Conservation (phyloP, 2,888 invertebrate species). For the Chalcosyrphus nemorum region DNA sequence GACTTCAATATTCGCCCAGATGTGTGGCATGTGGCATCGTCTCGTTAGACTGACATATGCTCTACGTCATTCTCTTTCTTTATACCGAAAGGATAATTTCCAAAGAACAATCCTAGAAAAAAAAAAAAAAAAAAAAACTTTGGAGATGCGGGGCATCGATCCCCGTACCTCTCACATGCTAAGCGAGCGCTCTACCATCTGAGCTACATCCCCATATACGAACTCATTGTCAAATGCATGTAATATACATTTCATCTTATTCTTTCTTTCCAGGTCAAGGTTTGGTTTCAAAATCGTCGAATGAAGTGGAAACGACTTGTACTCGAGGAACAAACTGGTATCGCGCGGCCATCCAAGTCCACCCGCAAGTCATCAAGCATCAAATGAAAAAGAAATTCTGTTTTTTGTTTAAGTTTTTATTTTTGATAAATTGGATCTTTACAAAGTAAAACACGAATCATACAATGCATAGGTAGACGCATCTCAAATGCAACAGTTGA, state of each 20-base stretch:
- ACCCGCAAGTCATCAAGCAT: constrained; percentile 26
- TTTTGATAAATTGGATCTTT: neutral
- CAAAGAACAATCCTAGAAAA: too few species aligned
- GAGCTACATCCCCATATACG: constrained; percentile 81
- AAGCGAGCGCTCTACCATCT: constrained; percentile 84
- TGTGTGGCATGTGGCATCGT: too few species aligned
- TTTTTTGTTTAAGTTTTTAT: constrained; percentile 1
- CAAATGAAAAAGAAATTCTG: neutral
- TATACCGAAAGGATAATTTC: too few species aligned
- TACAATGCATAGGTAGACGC: neutral
- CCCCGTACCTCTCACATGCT: constrained; percentile 85
- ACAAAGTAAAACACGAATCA: constrained; percentile 1
- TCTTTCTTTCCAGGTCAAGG: constrained; percentile 85
- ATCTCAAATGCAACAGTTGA: neutral
- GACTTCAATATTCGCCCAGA: too few species aligned
- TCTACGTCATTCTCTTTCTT: too few species aligned
- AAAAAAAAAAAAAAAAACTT: constrained; percentile 30
- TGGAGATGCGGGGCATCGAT: constrained; percentile 81
- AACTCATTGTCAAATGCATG: neutral
- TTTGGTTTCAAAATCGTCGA: constrained; percentile 93
- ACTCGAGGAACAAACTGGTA: constrained; percentile 80
- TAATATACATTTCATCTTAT: neutral
- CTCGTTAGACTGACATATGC: neutral
- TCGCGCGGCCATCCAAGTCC: constrained; percentile 2
- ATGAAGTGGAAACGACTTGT: constrained; percentile 93